Conservation (phyloP, 2,113 vertebrate genomes). For the Tor tambroides region DNA sequence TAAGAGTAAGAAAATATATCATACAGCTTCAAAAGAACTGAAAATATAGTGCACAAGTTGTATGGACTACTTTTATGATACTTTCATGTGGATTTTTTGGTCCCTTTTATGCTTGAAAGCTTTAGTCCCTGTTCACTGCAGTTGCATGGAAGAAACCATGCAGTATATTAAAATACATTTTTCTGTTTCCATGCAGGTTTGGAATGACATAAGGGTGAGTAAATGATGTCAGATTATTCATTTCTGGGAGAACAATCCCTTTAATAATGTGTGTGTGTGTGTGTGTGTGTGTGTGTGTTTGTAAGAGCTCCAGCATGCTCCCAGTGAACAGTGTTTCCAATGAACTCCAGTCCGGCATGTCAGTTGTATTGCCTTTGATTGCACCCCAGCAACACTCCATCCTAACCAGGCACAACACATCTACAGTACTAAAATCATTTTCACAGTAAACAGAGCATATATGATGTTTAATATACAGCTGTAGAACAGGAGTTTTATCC, state of each 20-base stretch:
- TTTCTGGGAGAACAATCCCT: not conserved
- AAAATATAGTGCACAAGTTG: not conserved
- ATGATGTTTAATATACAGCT: not conserved
- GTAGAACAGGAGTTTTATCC: not conserved
- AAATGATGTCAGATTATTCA: not conserved
- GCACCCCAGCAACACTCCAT: slow-evolving; percentile 1
- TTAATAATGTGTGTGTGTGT: not conserved
- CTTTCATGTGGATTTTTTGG: not conserved
- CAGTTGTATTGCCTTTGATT: not conserved
- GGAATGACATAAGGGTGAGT: not conserved
- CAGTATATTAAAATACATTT: not conserved
- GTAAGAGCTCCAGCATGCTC: not conserved
- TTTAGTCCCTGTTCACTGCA: not conserved
- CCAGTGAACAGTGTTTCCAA: not conserved
- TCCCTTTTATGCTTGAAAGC: not conserved
- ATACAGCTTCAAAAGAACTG: not conserved
- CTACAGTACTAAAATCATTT: not conserved
- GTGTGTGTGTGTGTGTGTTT: not conserved
- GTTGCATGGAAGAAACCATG: not conserved
- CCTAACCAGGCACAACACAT: not conserved
- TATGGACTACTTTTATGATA: not conserved
- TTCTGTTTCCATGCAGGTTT: not conserved
- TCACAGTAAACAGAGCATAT: not conserved
- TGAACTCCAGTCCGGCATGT: slow-evolving; percentile 8
- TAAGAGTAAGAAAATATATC: not conserved